Conservation (phyloP, 2,888 invertebrate species). For the Erebia epiphron region DNA sequence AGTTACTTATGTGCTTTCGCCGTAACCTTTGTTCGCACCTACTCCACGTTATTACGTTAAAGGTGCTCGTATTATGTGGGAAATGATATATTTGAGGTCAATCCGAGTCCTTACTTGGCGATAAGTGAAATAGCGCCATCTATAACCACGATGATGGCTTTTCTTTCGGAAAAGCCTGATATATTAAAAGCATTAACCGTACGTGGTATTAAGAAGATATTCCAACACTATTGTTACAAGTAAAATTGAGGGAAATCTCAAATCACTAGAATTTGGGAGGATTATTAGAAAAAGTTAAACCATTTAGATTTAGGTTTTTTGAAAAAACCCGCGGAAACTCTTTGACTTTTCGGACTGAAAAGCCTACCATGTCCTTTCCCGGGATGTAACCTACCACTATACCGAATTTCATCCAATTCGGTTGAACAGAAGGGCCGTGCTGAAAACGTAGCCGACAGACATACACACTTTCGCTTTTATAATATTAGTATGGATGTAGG, state of each 20-base stretch:
- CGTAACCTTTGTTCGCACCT: neutral
- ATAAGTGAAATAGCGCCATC: constrained; percentile 27
- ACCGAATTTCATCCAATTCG: no score
- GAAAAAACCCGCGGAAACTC: no score
- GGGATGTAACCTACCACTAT: no score
- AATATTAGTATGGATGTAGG: no score
- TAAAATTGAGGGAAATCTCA: constrained; percentile 1
- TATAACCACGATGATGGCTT: constrained; percentile 46
- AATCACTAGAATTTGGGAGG: no score
- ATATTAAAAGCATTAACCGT: constrained; percentile 57
- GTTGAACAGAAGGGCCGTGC: no score
- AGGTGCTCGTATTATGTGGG: constrained; percentile 5
- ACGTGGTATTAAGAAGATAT: constrained; percentile 50
- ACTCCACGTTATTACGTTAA: neutral
- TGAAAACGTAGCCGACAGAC: no score
- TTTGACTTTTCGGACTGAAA: no score
- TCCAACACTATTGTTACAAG: constrained; percentile 56
- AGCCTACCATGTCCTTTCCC: no score
- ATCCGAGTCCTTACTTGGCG: constrained; percentile 11
- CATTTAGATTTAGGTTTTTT: no score
- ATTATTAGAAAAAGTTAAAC: no score
- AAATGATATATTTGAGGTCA: constrained; percentile 23
- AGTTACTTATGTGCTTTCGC: neutral
- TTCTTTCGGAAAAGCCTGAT: constrained; percentile 55
- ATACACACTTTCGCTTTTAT: no score